These are phyloP conservation scores for Autographa gamma DNA, from an alignment of 2,888 invertebrate genomes.

Conservation along the genomic window DNA sequence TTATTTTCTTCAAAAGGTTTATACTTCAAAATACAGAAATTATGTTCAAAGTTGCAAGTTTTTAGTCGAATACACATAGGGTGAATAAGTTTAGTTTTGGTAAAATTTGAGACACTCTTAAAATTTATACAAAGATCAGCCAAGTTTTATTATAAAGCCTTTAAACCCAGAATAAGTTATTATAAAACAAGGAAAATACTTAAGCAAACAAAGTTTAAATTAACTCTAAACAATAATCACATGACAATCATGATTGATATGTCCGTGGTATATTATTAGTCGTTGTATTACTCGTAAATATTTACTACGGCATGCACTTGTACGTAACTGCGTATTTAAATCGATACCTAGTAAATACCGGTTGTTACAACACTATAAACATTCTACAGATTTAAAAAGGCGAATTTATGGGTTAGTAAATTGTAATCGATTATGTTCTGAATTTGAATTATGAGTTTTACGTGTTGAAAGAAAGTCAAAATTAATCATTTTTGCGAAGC, in stretches of 20 bases:
- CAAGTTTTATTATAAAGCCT: neutral
- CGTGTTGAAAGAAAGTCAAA: neutral
- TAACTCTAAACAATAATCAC: slow-evolving; percentile 32
- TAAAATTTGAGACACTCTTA: neutral
- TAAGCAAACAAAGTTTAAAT: slow-evolving; percentile 15
- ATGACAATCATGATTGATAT: slow-evolving; percentile 43
- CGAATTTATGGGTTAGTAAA: slow-evolving; percentile 4
- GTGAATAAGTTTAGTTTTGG: neutral
- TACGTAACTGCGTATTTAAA: slow-evolving; percentile 37
- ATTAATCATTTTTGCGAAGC: neutral
- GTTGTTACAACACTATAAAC: slow-evolving; percentile 40
- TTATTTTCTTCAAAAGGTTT: too few species aligned
- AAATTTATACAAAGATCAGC: too few species aligned
- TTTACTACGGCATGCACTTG: slow-evolving; percentile 30
- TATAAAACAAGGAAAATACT: slow-evolving; percentile 19
- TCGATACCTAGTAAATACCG: slow-evolving; percentile 39
- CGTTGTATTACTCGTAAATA: slow-evolving; percentile 43
- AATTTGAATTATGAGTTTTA: neutral
- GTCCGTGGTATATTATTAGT: slow-evolving; percentile 38
- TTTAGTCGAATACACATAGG: neutral
- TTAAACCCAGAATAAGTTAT: neutral
- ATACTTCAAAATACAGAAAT: too few species aligned
- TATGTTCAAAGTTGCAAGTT: too few species aligned
- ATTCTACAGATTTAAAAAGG: slow-evolving; percentile 30
- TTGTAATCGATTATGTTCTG: slow-evolving; percentile 9